Base-by-base conservation (phyloP, 2,888 invertebrate genomes). In the Morpho deidamia region DNA sequence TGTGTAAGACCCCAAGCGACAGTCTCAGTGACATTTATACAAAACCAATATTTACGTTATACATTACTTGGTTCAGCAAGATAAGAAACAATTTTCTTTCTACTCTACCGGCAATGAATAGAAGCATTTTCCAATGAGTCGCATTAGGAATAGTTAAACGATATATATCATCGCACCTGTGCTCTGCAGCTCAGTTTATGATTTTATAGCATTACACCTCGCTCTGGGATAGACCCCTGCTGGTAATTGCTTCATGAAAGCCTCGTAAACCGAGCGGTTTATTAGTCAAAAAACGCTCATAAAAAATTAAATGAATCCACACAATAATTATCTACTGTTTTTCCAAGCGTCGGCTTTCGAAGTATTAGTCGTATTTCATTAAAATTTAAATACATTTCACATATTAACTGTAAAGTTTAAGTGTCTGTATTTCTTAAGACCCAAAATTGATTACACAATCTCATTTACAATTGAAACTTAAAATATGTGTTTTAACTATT, bases 131-230 rank as follows among this genome's bases (percentile, higher is more conserved):
- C 10, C 12, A 41, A 5, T 7, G 32, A 40, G 10, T 40, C 40
- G 40, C 11, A 11, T 11, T 40, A 40, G 40, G 40, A n/a, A 34
- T 11, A 39, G 32, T 41, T 48, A 33, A 11, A 9, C 8, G 38
- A 35, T 35, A 35, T 45, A 40, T 44, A 47, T 33, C 53, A 59
- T 58, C 69, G 77, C 84, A 85, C 83, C 84, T 85, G 85, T 82
- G 76, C 71, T 57, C 68, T 66, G 72, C 63, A 61, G 69, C 69
- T 68, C 73, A 74, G 78, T 86, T 88, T 88, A 86, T 87, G 78
- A 70, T 72, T 87, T 88, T 86, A 88, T 78, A 71, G 74, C 78
- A 81, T 85, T 81, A 83, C 86, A 83, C 85, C 83, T 87, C 74
- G 74, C 68, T 68, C 73, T 71, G 69, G 74, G 71, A 76, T 71